Base-by-base conservation (phyloP, 2,113 vertebrate genomes). In the Potamarius usumacintae region DNA sequence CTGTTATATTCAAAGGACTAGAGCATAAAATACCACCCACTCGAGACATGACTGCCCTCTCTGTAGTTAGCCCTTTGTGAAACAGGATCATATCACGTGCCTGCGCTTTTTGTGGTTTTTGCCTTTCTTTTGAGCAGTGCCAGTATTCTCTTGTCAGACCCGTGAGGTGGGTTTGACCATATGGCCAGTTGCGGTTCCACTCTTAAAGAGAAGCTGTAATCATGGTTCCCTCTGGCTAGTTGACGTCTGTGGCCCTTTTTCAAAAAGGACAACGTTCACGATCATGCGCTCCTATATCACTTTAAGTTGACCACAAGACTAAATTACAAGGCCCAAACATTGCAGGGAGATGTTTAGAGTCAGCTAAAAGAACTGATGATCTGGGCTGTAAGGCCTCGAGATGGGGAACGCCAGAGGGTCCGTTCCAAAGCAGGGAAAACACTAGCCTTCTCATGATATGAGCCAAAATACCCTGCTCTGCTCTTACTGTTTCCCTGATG, bases 321-420 rank as follows among this genome's bases (percentile, higher is more conserved):
- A 94, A 95, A 95, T 95, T 94, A 95, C 93, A 94, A 94, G 92
- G 92, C 91, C 77, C 87, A 82, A 85, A 92, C 88, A 85, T 91
- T 91, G 92, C 87, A 91, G 92, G 91, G 89, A 88, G 71, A 88
- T 80, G 81, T 76, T 80, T 86, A 30, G 55, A 79, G 9, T 80
- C 81, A 22, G 17, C 60, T 62, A n/a, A 58, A 62, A 87, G 71
- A 80, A 85, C 67, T 82, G 30, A 83, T 9, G 79, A 84, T 78
- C 76, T 88, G 77, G 71, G 65, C 71, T 65, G 58, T 57, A 27
- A 86, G 80, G 34, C 58, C 57, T 77, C n/a, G 42, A 78, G 82
- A 65, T 85, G 58, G 42, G 17, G 25, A 67, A 79, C 34, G 42
- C 11, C 30, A 71, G 65, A 55, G 60, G 62, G 30, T 82, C 14